Evolutionary conservation across 2,888 invertebrate genomes (phyloP).

Genomic region (Pseudoips prasinana): DNA sequence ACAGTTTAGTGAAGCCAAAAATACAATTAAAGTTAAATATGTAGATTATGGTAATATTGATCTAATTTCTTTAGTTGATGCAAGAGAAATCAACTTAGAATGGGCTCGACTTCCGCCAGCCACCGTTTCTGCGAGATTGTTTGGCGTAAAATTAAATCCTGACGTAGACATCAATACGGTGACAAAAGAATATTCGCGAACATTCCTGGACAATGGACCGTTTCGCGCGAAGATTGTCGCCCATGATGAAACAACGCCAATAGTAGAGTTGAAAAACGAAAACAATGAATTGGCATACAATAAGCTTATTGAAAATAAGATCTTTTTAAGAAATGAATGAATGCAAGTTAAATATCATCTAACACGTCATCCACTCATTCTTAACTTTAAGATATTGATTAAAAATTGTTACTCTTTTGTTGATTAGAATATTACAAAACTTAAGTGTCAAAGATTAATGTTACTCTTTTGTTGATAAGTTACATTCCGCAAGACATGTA

Average conservation of each 20-base stretch:
- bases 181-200: conserved; percentile 45
- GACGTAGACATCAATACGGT: conserved; percentile 48
- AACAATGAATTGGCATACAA: conserved; percentile 50
- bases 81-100: conserved; percentile 73
- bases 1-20: conserved; percentile 63
- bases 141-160: conserved; percentile 56
- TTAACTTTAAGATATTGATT: conserved; percentile 1
- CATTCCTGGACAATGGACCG: conserved; percentile 57
- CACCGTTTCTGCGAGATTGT: conserved; percentile 72
- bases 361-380: too few species aligned
- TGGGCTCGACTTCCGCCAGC: conserved; percentile 78
- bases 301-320: conserved; percentile 46
- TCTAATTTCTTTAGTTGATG: conserved; percentile 61
- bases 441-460: neutral
- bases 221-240: conserved; percentile 54
- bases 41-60: conserved; percentile 89
- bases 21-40: conserved; percentile 83
- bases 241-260: conserved; percentile 35
- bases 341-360: conserved; percentile 2
- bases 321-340: conserved; percentile 22
- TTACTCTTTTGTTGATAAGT: too few species aligned
- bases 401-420: conserved; percentile 1
- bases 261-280: conserved; percentile 56
- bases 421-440: neutral
- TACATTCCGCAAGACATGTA: too few species aligned